Evolutionary conservation across 2,888 invertebrate species (phyloP).

Genomic region (Clunio marinus): DNA sequence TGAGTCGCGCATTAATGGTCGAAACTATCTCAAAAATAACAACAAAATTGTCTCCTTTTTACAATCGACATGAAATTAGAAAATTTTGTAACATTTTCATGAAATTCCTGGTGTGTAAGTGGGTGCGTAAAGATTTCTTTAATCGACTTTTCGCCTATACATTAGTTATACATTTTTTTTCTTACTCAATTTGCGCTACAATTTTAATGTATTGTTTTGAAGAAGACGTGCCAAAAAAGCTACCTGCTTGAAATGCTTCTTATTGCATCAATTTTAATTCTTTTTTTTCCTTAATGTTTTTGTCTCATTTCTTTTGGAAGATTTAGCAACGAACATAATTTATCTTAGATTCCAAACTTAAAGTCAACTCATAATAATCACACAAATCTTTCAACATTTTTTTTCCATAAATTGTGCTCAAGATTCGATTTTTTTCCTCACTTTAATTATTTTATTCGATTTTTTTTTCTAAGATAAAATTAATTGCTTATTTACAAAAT

Average conservation of each 20-base stretch:
- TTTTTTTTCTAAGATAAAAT: constrained; percentile 36
- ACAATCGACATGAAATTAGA: background rate
- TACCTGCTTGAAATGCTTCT: constrained; percentile 25
- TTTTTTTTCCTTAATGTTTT: background rate
- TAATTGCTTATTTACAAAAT: constrained; percentile 35
- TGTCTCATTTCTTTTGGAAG: constrained; percentile 14
- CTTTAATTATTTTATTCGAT: constrained; percentile 28
- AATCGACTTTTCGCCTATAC: constrained; percentile 19
- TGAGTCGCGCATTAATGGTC: background rate
- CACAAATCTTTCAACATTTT: background rate
- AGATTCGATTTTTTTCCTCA: constrained; percentile 30
- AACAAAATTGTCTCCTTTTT: background rate
- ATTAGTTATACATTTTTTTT: constrained; percentile 2
- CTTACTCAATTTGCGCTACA: constrained; percentile 1
- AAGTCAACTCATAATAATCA: background rate
- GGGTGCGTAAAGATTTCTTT: constrained; percentile 17
- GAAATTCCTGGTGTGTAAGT: constrained; percentile 23
- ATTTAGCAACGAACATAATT: constrained; percentile 11
- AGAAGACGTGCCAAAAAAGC: constrained; percentile 35
- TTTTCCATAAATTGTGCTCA: constrained; percentile 37
- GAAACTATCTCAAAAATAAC: background rate
- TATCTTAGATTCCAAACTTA: background rate
- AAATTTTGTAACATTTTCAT: too few species aligned
- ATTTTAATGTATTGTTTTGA: constrained; percentile 18
- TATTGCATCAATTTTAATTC: constrained; percentile 12